A percentile compares a stretch with the other conserved stretches of the same genome.
Conservation (phyloP, 2,888 invertebrate species). For the Plutella xylostella region DNA sequence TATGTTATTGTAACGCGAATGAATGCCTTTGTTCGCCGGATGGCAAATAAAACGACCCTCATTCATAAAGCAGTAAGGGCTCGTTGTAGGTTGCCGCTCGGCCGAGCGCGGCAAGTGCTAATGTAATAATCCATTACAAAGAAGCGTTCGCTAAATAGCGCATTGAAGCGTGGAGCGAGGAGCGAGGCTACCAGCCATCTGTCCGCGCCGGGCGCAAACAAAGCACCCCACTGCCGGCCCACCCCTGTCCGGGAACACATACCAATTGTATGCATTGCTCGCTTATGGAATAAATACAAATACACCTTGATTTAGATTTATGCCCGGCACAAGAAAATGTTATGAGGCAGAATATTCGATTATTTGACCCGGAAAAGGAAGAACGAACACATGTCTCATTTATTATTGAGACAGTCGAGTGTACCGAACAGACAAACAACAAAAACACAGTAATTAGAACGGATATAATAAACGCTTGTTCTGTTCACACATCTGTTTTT, state of each 20-base stretch:
- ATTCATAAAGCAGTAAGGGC: conserved; percentile 45
- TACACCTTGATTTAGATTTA: too few relatives aligned
- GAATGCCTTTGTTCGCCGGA: neutral
- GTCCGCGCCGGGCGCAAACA: conserved; percentile 60
- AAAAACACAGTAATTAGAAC: too few relatives aligned
- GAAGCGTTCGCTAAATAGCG: conserved; percentile 66
- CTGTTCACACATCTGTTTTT: neutral
- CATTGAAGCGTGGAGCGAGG: conserved; percentile 51
- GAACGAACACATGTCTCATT: too few relatives aligned
- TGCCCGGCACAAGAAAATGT: neutral
- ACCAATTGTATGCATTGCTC: conserved; percentile 32
- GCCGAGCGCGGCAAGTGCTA: conserved; percentile 67
- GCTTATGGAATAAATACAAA: conserved; percentile 2
- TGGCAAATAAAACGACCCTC: conserved; percentile 7
- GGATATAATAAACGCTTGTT: too few relatives aligned
- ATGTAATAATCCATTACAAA: conserved; percentile 70
- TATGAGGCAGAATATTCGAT: neutral
- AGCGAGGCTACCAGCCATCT: conserved; percentile 47
- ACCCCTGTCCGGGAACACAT: conserved; percentile 52
- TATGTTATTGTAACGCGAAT: conserved; percentile 29
- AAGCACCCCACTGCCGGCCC: conserved; percentile 53
- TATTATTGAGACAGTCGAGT: too few relatives aligned
- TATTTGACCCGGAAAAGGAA: too few relatives aligned
- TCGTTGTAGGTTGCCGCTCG: conserved; percentile 53
- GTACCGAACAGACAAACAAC: too few relatives aligned